Evolutionary conservation across 2,113 vertebrate species (phyloP), one percentile per base, ranked within the genome.

Genomic region (Bufo gargarizans): DNA sequence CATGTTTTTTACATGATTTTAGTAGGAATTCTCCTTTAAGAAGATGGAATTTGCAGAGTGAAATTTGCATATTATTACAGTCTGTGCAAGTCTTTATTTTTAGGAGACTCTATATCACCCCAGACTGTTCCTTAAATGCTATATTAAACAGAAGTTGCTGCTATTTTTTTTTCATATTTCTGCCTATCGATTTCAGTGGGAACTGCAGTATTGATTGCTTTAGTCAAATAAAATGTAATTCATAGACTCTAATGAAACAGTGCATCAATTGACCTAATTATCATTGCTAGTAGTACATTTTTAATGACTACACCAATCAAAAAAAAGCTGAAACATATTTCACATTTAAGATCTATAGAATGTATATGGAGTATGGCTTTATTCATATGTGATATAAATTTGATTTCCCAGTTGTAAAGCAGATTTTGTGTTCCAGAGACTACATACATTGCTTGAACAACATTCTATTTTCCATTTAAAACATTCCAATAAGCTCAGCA

Each of bases 151-250:
- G 10, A 69, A 22, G 14, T 0, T 4, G 5, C 53, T 43, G 22
- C 7, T 7, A 19, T 76, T 76, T 47, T 17, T 47, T 17, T 3
- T 45, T 76, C 13, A 47, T 76, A 76, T 56, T 55, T 78, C 20
- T 76, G 13, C 50, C 8, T 19, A 55, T 78, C 56, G 10, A 56
- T 78, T 56, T 78, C 20, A 78, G 50, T 22, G 77, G 77, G 50
- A 53, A 78, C 50, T 78, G 19, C 76, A 12, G 16, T 78, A 78
- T 78, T 78, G 77, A 78, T 78, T 56, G 77, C n/a, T 78, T 13
- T 3, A 55, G 49, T 77, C 76, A 77, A 77, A 55, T 55, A 77
- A 55, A 78, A 78, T 55, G 20, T 56, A 53, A 33, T 78, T 78
- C 77, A 78, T 78, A 78, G 77, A 78, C n/a, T 78, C 3, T 56